A percentile compares a stretch with the other conserved stretches of the same genome.
Conservation (phyloP, 2,888 invertebrate genomes). For the Polydesmus complanatus region DNA sequence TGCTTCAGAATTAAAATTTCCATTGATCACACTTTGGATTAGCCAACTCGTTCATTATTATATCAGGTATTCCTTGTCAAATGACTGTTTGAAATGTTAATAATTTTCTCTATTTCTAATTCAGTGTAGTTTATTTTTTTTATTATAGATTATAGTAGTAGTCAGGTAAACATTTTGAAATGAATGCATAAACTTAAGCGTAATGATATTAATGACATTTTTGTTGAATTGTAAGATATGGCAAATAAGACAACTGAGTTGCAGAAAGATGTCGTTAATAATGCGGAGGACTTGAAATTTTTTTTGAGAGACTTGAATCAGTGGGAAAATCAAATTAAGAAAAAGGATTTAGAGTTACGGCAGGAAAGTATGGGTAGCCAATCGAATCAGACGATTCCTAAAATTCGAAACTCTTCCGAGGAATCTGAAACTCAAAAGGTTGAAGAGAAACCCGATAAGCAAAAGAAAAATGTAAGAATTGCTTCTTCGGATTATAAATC, state of each 20-base stretch:
- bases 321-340: slow-evolving; percentile 59
- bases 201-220: not conserved
- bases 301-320: slow-evolving; percentile 56
- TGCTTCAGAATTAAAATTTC: not conserved
- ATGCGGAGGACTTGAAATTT: slow-evolving; percentile 51
- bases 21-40: not conserved
- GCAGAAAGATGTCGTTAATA: slow-evolving; percentile 57
- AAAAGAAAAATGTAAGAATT: slow-evolving; percentile 31
- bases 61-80: not conserved
- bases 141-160: too few species aligned
- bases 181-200: too few species aligned
- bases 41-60: not conserved
- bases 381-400: not conserved
- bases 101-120: too few species aligned
- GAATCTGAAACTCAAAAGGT: not conserved
- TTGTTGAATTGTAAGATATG: not conserved
- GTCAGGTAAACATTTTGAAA: too few species aligned
- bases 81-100: too few species aligned
- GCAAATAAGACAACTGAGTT: slow-evolving; percentile 31
- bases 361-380: not conserved
- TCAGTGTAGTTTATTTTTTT: too few species aligned
- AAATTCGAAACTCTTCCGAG: not conserved
- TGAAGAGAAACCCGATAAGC: slow-evolving; percentile 33
- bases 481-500: slow-evolving; percentile 49
- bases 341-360: slow-evolving; percentile 40